Evolutionary conservation across 2,888 invertebrate species (phyloP), one percentile per base, ranked within the genome.

Genomic region (Aquatica leii): DNA sequence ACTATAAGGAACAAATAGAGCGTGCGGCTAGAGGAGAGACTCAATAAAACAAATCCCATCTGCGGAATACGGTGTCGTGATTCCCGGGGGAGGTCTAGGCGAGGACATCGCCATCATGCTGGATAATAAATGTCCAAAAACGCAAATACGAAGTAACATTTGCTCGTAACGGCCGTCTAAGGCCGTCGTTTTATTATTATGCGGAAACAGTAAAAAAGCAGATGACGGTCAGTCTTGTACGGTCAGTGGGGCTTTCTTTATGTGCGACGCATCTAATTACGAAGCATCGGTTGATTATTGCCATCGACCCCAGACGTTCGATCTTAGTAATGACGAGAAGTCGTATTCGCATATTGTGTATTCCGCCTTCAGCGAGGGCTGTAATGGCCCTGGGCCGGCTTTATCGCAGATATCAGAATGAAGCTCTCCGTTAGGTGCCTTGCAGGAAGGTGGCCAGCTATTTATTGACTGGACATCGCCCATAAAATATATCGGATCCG

Each of bases 151-250:
- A 74, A 79, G 81, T 79, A 81, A 81, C 82, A 81, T 81, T 82
- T 82, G 82, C 79, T 73, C 72, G 78, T 80, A 81, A 82, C 80
- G 77, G 80, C 75, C 80, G 77, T 77, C 77, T 74, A 73, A 77
- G 78, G 76, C 78, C 72, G 77, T 75, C 75, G 65, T 87, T 87
- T 87, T 87, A 88, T 87, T 87, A 87, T 85, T 86, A 87, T 87
- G 82, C 82, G 82, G 82, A 82, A 81, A 82, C 81, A 78, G 77
- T 82, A 82, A 87, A 88, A 87, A 87, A 87, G 84, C 87, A 87
- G 86, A 86, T 87, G 82, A 86, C 83, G 83, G 78, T 71, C 73
- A 66, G 71, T 62, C 63, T 54, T 56, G 61, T 69, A 67, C 66
- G 77, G 73, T 71, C 73, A 59, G 69, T 70, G 71, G 74, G 77